These are phyloP conservation scores for Garra rufa DNA, from an alignment of 2,113 vertebrate genomes.

Conservation along the genomic window DNA sequence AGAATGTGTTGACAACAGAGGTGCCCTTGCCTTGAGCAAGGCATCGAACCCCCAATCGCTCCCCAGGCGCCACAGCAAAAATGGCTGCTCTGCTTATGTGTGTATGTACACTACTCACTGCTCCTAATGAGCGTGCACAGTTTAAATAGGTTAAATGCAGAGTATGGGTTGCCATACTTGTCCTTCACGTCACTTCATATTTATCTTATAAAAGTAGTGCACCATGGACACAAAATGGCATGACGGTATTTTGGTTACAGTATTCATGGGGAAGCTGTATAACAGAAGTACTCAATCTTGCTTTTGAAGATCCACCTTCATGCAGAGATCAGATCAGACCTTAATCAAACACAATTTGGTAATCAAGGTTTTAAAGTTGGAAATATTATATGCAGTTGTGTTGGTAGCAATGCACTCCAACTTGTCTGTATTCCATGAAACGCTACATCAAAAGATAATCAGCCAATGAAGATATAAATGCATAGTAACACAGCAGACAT, in stretches of 20 bases:
- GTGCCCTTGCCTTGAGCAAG: neutral
- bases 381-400: neutral
- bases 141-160: neutral
- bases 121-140: neutral
- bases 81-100: neutral
- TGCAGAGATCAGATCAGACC: neutral
- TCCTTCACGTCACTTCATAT: too few species aligned
- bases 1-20: too few species aligned
- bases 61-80: neutral
- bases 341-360: neutral
- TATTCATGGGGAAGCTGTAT: neutral
- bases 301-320: neutral
- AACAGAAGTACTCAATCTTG: neutral
- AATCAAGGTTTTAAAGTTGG: neutral
- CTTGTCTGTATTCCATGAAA: neutral
- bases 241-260: neutral
- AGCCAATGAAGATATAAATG: neutral
- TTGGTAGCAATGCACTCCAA: neutral
- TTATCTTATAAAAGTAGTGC: neutral
- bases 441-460: neutral
- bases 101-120: neutral
- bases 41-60: neutral
- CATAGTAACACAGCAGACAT: neutral
- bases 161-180: neutral
- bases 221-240: neutral